These are phyloP conservation scores for Rhagophthalmus giganteus DNA, from an alignment of 2,888 invertebrate genomes.

Conservation along the genomic window DNA sequence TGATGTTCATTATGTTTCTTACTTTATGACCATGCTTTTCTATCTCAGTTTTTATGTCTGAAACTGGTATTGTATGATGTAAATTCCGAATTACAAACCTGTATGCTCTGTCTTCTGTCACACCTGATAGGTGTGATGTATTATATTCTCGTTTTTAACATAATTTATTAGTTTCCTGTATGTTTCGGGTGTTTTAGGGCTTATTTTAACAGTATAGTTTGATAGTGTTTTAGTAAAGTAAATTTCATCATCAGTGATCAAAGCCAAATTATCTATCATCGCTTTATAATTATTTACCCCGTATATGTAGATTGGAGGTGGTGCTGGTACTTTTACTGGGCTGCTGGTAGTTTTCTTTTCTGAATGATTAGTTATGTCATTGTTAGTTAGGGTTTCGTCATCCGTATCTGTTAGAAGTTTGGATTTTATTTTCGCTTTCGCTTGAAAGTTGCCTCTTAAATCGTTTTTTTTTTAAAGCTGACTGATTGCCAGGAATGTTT, in stretches of 20 bases:
- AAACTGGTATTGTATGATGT: background rate
- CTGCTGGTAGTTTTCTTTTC: background rate
- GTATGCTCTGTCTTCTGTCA: conserved; percentile 3
- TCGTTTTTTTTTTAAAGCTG: background rate
- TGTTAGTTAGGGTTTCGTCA: background rate
- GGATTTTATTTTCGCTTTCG: background rate
- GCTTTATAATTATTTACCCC: conserved; percentile 1
- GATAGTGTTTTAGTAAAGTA: conserved; percentile 5
- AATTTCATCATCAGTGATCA: conserved; percentile 3
- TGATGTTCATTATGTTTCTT: background rate
- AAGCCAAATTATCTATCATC: conserved; percentile 1
- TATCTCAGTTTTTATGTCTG: background rate
- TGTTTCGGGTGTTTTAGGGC: background rate
- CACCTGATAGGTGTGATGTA: conserved; percentile 5
- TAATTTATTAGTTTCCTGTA: conserved; percentile 8
- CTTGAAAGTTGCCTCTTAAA: background rate
- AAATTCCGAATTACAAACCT: background rate
- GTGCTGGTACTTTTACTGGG: conserved; percentile 3
- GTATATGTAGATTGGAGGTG: conserved; percentile 8
- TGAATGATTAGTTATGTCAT: background rate
- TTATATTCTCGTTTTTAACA: too few relatives aligned
- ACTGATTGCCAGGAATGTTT: too few relatives aligned
- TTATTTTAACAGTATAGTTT: conserved; percentile 6
- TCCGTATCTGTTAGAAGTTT: background rate
- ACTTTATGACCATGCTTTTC: background rate